Evolutionary conservation across 2,888 invertebrate species (phyloP).

Genomic region (Ochlodes sylvanus): DNA sequence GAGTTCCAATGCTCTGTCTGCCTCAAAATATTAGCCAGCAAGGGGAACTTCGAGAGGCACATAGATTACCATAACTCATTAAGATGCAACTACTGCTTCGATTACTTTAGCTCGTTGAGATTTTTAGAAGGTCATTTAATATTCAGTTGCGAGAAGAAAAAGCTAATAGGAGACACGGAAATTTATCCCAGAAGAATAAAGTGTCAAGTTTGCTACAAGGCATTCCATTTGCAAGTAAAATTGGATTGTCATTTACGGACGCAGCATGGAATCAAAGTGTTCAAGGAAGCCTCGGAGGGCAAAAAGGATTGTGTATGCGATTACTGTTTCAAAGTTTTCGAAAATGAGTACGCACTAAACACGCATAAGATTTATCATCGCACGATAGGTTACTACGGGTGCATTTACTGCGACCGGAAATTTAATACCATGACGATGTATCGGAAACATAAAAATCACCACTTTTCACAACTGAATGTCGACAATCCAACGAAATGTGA

Average conservation of each 20-base stretch:
- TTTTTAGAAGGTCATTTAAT: slow-evolving; percentile 79
- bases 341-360: slow-evolving; percentile 70
- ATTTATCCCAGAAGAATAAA: slow-evolving; percentile 72
- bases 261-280: slow-evolving; percentile 65
- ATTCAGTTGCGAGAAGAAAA: slow-evolving; percentile 75
- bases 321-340: slow-evolving; percentile 78
- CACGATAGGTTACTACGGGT: slow-evolving; percentile 74
- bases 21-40: slow-evolving; percentile 73
- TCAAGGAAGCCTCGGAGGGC: slow-evolving; percentile 57
- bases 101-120: slow-evolving; percentile 71
- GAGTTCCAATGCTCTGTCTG: slow-evolving; percentile 80
- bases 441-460: slow-evolving; percentile 81
- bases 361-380: slow-evolving; percentile 78
- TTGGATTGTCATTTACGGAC: slow-evolving; percentile 77
- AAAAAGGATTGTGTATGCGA: slow-evolving; percentile 74
- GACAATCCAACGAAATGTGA: slow-evolving; percentile 79
- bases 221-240: slow-evolving; percentile 79
- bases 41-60: slow-evolving; percentile 79
- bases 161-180: slow-evolving; percentile 74
- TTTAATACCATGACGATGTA: slow-evolving; percentile 78
- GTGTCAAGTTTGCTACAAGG: slow-evolving; percentile 77
- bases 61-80: slow-evolving; percentile 79
- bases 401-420: slow-evolving; percentile 79
- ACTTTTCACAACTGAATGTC: slow-evolving; percentile 68
- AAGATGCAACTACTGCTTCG: slow-evolving; percentile 80